Evolutionary conservation across 2,888 invertebrate genomes (phyloP).

Genomic region (Drosophila hawaiiensis): DNA sequence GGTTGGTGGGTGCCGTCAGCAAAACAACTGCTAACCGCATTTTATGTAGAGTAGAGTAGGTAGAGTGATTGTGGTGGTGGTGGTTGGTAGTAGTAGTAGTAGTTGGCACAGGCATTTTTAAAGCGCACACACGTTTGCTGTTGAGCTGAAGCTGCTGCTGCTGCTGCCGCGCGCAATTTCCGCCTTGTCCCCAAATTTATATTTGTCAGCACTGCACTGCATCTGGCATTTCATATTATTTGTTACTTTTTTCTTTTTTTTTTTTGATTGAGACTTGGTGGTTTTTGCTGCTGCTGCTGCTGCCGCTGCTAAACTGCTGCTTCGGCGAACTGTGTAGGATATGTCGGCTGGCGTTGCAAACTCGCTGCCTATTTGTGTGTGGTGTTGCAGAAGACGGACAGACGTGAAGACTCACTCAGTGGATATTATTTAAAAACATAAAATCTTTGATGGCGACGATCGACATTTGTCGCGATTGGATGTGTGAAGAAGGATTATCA

Average conservation of each 20-base stretch:
- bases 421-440: constrained; percentile 30
- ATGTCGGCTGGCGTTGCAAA: constrained; percentile 54
- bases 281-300: constrained; percentile 75
- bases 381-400: constrained; percentile 66
- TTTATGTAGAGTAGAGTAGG: constrained; percentile 67
- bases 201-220: constrained; percentile 51
- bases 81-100: constrained; percentile 23
- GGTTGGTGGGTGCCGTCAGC: constrained; percentile 59
- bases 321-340: constrained; percentile 70
- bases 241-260: constrained; percentile 26
- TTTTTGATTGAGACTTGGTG: constrained; percentile 74
- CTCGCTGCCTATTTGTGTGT: constrained; percentile 57
- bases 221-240: constrained; percentile 51
- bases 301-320: constrained; percentile 67
- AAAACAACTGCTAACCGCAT: constrained; percentile 71
- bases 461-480: constrained; percentile 19
- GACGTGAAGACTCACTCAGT: constrained; percentile 79
- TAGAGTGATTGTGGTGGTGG: constrained; percentile 65
- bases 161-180: constrained; percentile 77
- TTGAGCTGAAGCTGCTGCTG: constrained; percentile 71
- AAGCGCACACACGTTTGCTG: constrained; percentile 64
- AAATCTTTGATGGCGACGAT: constrained; percentile 35
- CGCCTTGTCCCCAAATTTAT: constrained; percentile 74
- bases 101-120: constrained; percentile 32
- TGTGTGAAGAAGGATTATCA: constrained; percentile 21